Percentiles rank a stretch among this genome's conserved stretches.
Evolutionary conservation across 2,797 vertebrate genomes (phyloP).

Genomic region (Bufotes viridis): DNA sequence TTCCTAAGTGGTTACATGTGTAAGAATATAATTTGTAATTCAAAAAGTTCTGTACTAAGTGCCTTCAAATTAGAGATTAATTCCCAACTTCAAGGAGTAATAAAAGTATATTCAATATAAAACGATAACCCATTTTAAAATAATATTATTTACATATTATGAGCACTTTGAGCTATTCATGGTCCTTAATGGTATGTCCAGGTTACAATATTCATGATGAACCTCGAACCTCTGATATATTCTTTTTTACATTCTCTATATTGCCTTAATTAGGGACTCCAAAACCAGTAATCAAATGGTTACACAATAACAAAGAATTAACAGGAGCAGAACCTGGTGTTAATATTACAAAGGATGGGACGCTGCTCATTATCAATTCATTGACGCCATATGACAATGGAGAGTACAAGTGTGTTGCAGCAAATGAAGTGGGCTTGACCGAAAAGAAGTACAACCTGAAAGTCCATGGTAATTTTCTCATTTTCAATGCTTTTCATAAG

Average conservation of each 20-base stretch:
- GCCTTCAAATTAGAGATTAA: too few relatives aligned
- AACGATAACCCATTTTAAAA: background rate
- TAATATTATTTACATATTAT: background rate
- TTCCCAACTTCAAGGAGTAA: background rate
- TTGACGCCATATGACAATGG: slow-evolving; percentile 85
- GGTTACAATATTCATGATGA: too few relatives aligned
- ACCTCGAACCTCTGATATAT: too few relatives aligned
- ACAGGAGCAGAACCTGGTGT: slow-evolving; percentile 86
- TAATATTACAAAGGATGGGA: slow-evolving; percentile 86
- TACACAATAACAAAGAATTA: slow-evolving; percentile 87
- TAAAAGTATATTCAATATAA: background rate
- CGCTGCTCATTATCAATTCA: slow-evolving; percentile 84
- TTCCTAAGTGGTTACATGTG: too few relatives aligned
- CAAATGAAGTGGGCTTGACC: slow-evolving; percentile 90
- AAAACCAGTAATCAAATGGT: slow-evolving; percentile 91
- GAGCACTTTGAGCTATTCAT: too few relatives aligned
- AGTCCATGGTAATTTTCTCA: slow-evolving; percentile 85
- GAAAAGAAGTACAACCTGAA: slow-evolving; percentile 93
- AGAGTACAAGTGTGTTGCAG: slow-evolving; percentile 89
- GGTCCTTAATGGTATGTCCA: too few relatives aligned
- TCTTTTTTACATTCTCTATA: background rate
- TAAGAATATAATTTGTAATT: too few relatives aligned
- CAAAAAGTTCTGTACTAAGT: too few relatives aligned
- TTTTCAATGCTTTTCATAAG: background rate
- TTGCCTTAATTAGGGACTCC: slow-evolving; percentile 80